These are phyloP conservation scores for Salpingus planirostris DNA, from an alignment of 2,888 invertebrate species.

Conservation along the genomic window DNA sequence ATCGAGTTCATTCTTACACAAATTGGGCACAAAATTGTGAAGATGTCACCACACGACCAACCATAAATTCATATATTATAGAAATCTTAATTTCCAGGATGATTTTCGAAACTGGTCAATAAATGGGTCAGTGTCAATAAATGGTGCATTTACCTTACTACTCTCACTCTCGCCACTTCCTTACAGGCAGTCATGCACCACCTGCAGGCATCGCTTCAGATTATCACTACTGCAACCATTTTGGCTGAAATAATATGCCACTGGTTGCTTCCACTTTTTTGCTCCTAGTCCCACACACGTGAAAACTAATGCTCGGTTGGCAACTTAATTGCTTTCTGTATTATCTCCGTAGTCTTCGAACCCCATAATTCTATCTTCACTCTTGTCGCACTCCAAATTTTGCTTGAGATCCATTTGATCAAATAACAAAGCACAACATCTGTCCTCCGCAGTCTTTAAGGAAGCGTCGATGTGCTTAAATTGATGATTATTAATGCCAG, in stretches of 20 bases:
- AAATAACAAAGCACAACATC: conserved; percentile 11
- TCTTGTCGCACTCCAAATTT: conserved; percentile 12
- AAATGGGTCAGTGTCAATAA: no score
- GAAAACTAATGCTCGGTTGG: conserved; percentile 14
- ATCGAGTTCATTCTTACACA: no score
- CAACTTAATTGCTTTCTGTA: conserved; percentile 3
- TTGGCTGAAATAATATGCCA: conserved; percentile 17
- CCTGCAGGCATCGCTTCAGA: conserved; percentile 6
- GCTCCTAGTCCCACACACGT: conserved; percentile 11
- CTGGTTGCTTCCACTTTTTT: conserved; percentile 17
- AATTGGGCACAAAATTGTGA: no score
- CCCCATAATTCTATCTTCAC: conserved; percentile 11
- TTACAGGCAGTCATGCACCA: conserved; percentile 11
- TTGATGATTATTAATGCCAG: conserved; percentile 13
- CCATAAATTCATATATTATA: no score
- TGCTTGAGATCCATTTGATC: conserved; percentile 18
- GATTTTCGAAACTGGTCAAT: no score
- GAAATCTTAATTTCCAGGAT: no score
- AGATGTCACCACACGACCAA: no score
- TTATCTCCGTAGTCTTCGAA: conserved; percentile 14
- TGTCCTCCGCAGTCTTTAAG: conserved; percentile 1
- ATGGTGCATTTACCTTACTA: no score
- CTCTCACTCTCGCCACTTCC: conserved; percentile 6
- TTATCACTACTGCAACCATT: conserved; percentile 1
- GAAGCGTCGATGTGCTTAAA: conserved; percentile 9